Evolutionary conservation across 2,888 invertebrate species (phyloP).

Genomic region (Melinaea marsaeus): DNA sequence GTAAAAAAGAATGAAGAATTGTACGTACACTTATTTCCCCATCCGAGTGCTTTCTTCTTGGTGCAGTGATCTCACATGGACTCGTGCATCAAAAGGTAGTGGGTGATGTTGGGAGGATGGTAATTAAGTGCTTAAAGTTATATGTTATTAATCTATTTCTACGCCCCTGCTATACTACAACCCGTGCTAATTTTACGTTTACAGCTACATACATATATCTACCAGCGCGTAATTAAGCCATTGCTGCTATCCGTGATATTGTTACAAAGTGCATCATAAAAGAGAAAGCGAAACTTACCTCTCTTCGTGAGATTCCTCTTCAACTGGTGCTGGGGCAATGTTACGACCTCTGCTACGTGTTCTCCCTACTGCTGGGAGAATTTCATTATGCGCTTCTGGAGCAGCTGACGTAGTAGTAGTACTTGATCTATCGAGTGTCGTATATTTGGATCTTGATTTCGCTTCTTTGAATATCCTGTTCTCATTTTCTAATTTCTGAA

Average conservation of each 20-base stretch:
- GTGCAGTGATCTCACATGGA: slow-evolving; percentile 28
- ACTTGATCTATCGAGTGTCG: slow-evolving; percentile 71
- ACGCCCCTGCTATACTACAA: slow-evolving; percentile 17
- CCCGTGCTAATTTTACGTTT: slow-evolving; percentile 16
- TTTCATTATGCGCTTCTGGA: slow-evolving; percentile 82
- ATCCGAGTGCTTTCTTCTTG: slow-evolving; percentile 51
- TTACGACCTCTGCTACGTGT: slow-evolving; percentile 73
- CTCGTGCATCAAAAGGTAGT: slow-evolving; percentile 26
- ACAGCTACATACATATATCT: slow-evolving; percentile 9
- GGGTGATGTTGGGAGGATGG: slow-evolving; percentile 15
- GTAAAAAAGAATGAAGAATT: slow-evolving; percentile 37
- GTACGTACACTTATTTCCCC: slow-evolving; percentile 34
- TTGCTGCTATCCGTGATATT: slow-evolving; percentile 13
- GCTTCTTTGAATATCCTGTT: slow-evolving; percentile 65
- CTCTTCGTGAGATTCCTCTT: slow-evolving; percentile 74
- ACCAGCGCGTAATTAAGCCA: slow-evolving; percentile 16
- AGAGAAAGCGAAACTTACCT: slow-evolving; percentile 49
- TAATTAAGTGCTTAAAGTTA: slow-evolving; percentile 1
- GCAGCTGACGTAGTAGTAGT: slow-evolving; percentile 59
- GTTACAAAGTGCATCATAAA: neutral
- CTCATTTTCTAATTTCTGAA: slow-evolving; percentile 67
- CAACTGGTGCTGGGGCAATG: slow-evolving; percentile 63
- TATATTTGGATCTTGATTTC: slow-evolving; percentile 76
- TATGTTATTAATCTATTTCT: slow-evolving; percentile 15
- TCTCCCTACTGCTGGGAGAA: slow-evolving; percentile 71